A percentile compares a stretch with the other conserved stretches of the same genome.
Evolutionary conservation across 1,140 invertebrate genomes (phyloP).

Genomic region (Dinoponera quadriceps): DNA sequence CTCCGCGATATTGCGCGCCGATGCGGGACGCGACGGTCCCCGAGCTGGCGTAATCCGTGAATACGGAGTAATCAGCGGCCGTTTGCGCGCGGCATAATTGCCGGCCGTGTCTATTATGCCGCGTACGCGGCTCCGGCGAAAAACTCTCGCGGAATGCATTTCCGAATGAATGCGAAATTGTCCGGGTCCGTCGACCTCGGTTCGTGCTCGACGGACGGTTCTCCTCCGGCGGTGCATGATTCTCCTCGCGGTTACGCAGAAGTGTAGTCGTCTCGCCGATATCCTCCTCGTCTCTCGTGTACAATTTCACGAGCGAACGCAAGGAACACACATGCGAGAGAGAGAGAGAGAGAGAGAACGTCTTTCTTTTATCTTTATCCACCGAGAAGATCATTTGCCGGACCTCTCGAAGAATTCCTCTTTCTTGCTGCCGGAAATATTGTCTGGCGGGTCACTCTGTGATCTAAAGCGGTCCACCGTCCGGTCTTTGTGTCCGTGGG

Average conservation of each 20-base stretch:
- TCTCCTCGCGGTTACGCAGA: too few species aligned
- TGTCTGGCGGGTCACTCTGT: slow-evolving; percentile 51
- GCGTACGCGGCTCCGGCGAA: slow-evolving; percentile 33
- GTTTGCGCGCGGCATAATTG: slow-evolving; percentile 56
- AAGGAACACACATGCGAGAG: background rate
- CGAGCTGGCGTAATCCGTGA: slow-evolving; percentile 46
- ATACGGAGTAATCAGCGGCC: slow-evolving; percentile 51
- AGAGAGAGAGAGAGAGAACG: background rate
- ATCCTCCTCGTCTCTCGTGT: too few species aligned
- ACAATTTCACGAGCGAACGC: slow-evolving; percentile 15
- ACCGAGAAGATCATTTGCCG: slow-evolving; percentile 40
- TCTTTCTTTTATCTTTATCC: slow-evolving; percentile 31
- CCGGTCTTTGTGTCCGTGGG: slow-evolving; percentile 51
- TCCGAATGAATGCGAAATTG: slow-evolving; percentile 52
- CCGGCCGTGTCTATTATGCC: slow-evolving; percentile 43
- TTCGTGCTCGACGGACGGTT: background rate
- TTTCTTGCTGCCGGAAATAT: slow-evolving; percentile 49
- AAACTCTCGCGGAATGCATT: slow-evolving; percentile 52
- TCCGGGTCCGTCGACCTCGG: slow-evolving; percentile 6
- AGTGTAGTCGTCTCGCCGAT: too few species aligned
- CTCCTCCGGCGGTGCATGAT: background rate
- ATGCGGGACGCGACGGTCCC: slow-evolving; percentile 7
- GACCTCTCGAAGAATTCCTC: slow-evolving; percentile 32
- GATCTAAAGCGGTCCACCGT: slow-evolving; percentile 52
- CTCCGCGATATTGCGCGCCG: slow-evolving; percentile 48